phyloP scores from a whole-genome alignment of 2,797 vertebrate species.

The Schizopygopsis pylzovi region DNA sequence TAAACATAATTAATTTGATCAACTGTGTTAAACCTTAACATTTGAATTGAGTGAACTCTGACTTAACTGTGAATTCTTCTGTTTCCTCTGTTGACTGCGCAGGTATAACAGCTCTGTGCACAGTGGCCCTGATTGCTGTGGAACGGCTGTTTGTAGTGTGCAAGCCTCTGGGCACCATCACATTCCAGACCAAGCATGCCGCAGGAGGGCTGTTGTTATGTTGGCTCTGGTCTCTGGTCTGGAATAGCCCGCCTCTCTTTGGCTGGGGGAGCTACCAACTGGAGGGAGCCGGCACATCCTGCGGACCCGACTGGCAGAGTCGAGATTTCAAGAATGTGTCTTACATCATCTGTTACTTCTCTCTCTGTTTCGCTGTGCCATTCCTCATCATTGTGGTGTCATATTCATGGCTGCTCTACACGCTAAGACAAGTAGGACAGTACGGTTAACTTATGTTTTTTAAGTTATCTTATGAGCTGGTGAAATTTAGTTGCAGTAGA shows the following conservation, averaged over 20 bases:
- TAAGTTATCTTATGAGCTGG: background rate
- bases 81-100: conserved; percentile 47
- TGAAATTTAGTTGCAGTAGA: background rate
- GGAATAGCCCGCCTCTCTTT: conserved; percentile 82
- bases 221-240: conserved; percentile 84
- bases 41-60: background rate
- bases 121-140: conserved; percentile 78
- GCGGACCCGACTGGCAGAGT: conserved; percentile 79
- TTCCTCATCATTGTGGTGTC: conserved; percentile 74
- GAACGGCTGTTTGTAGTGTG: conserved; percentile 80
- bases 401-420: conserved; percentile 75
- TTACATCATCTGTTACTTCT: conserved; percentile 78
- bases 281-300: conserved; percentile 80
- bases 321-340: conserved; percentile 74
- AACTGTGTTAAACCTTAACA: background rate
- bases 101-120: conserved; percentile 81
- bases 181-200: conserved; percentile 79
- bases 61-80: background rate
- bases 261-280: conserved; percentile 80
- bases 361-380: conserved; percentile 78
- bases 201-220: conserved; percentile 74
- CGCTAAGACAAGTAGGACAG: conserved; percentile 73
- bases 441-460: background rate
- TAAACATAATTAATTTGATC: background rate
- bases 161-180: conserved; percentile 75